Evolutionary conservation across 2,113 vertebrate genomes (phyloP), one percentile per base, ranked within the genome.

Genomic region (Barnardius zonarius): DNA sequence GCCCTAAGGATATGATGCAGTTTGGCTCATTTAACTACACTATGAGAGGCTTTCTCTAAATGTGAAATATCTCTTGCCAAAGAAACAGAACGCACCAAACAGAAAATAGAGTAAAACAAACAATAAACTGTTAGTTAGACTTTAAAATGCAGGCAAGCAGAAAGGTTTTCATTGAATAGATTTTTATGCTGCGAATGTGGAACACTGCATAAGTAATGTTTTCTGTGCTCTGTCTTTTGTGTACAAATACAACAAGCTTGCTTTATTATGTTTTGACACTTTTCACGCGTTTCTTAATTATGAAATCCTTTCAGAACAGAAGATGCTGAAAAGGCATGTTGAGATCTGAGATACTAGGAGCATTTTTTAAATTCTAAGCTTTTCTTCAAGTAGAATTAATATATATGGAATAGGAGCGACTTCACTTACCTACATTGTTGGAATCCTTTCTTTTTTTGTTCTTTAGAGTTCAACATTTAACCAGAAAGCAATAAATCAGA

Each of bases 11-110:
- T 83, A 83, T 25, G 64, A 83, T 94, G 96, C 95, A 90, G 95
- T 93, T 97, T 96, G 93, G 94, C 94, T 97, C 94, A 88, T 96
- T 97, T 96, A 94, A 81, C 95, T 94, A 97, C 90, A 89, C 96
- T 82, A 49, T 51, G 77, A 96, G 95, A 97, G 80, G 94, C 89
- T 96, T 96, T 93, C 96, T 97, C 72, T 82, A 90, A 97, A 98
- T 70, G 92, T 92, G 94, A 92, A 90, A 74, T 76, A 82, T 96
- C 95, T 95, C 95, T 96, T 96, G 97, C 97, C 96, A 96, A 91
- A 97, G 93, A 96, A 96, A 95, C 91, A 84, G 90, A 97, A 89
- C 3, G 44, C 86, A 95, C 82, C 75, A 72, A 96, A 96, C 5
- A 73, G 90, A 91, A 98, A 97, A 95, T 91, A 77, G 94, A 97